These are phyloP conservation scores for Hippocampus comes DNA, from an alignment of 2,113 vertebrate genomes.

Conservation along the genomic window DNA sequence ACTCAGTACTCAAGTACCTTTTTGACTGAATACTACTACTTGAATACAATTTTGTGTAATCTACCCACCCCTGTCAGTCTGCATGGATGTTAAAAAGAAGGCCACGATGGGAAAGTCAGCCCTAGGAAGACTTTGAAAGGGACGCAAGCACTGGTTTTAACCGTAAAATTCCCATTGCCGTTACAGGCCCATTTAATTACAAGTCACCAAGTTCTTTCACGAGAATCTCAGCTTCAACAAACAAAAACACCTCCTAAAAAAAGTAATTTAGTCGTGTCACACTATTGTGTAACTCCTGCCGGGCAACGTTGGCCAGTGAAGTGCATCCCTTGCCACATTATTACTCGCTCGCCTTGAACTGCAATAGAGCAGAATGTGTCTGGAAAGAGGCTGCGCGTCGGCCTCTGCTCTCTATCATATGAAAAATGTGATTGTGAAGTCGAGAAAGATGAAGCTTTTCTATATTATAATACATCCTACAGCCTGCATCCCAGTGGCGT, in stretches of 20 bases:
- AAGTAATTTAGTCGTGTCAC: background rate
- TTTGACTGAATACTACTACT: no score
- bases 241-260: background rate
- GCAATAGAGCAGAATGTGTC: background rate
- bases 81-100: no score
- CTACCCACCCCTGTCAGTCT: no score
- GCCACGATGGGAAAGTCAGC: no score
- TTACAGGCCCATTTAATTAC: background rate
- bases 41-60: no score
- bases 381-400: background rate
- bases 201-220: background rate
- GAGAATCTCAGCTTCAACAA: background rate
- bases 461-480: background rate
- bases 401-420: background rate
- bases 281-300: background rate
- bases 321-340: slow-evolving; percentile 4
- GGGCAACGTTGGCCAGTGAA: background rate
- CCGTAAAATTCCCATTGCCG: background rate
- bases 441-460: background rate
- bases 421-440: background rate
- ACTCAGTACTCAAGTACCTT: no score
- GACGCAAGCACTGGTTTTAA: background rate
- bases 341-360: background rate
- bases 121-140: no score
- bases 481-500: background rate